Conservation (phyloP, 2,113 vertebrate species). For the Catharus bicknelli region DNA sequence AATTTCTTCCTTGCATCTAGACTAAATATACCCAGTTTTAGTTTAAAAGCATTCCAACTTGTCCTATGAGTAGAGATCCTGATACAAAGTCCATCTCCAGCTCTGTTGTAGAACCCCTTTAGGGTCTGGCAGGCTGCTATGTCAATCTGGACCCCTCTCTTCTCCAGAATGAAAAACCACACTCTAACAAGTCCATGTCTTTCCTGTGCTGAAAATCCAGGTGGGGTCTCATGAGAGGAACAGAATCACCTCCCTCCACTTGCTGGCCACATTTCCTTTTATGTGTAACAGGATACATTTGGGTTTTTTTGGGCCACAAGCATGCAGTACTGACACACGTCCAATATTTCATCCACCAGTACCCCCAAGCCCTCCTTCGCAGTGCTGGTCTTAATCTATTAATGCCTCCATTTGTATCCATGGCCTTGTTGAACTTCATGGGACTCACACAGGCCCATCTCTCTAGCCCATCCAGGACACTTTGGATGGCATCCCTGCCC, state of each 20-base stretch:
- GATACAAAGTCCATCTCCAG: background rate
- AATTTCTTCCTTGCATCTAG: background rate
- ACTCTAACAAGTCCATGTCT: background rate
- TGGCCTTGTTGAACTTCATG: background rate
- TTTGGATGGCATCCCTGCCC: background rate
- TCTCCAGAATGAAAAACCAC: background rate
- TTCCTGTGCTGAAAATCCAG: background rate
- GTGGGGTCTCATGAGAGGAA: background rate
- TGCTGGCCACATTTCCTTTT: background rate
- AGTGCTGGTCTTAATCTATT: background rate
- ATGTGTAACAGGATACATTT: too few species aligned
- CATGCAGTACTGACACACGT: rapidly evolving
- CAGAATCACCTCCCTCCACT: background rate
- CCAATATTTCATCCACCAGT: background rate
- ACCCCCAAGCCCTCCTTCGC: rapidly evolving
- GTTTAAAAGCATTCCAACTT: background rate
- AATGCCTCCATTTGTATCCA: background rate
- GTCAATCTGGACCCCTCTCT: background rate
- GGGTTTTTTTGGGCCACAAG: background rate
- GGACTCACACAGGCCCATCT: rapidly evolving
- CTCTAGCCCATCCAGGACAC: rapidly evolving
- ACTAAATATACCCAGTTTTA: background rate
- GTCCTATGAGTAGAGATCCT: background rate
- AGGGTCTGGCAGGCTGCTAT: background rate
- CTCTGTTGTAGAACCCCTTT: background rate